phyloP scores from a whole-genome alignment of 2,113 vertebrate genomes.

The Albula goreensis region DNA sequence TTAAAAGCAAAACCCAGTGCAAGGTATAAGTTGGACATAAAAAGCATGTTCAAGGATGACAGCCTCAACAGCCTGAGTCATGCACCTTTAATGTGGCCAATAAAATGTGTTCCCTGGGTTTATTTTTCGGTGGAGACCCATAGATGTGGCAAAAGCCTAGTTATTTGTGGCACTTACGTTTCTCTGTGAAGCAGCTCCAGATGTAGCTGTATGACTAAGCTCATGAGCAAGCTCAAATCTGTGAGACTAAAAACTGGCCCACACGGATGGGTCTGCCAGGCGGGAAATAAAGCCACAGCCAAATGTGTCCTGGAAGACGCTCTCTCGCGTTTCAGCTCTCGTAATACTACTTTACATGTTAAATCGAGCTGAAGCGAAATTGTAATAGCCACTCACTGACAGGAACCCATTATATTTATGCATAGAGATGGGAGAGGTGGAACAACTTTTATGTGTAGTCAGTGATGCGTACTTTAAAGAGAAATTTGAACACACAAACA shows the following conservation, averaged over 20 bases:
- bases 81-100: background rate
- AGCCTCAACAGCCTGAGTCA: background rate
- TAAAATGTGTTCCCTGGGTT: background rate
- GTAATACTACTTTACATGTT: constrained; percentile 38
- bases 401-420: constrained; percentile 40
- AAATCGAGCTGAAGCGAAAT: constrained; percentile 45
- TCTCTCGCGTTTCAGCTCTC: constrained; percentile 26
- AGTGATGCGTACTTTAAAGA: constrained; percentile 8
- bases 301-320: constrained; percentile 15
- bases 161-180: background rate
- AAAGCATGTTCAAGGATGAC: background rate
- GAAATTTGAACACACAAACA: background rate
- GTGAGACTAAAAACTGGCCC: background rate
- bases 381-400: constrained; percentile 42
- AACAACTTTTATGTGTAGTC: constrained; percentile 3
- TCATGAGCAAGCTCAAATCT: background rate
- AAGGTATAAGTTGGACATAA: background rate
- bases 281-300: constrained; percentile 12
- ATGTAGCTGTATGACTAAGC: background rate
- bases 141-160: background rate
- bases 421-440: background rate
- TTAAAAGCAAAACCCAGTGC: background rate
- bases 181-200: background rate
- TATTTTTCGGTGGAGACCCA: background rate
- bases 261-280: background rate